Percentiles rank a stretch among this genome's conserved stretches.
These are phyloP conservation scores for Syndactyla subalaris DNA, from an alignment of 2,797 vertebrate species.

Conservation along the genomic window DNA sequence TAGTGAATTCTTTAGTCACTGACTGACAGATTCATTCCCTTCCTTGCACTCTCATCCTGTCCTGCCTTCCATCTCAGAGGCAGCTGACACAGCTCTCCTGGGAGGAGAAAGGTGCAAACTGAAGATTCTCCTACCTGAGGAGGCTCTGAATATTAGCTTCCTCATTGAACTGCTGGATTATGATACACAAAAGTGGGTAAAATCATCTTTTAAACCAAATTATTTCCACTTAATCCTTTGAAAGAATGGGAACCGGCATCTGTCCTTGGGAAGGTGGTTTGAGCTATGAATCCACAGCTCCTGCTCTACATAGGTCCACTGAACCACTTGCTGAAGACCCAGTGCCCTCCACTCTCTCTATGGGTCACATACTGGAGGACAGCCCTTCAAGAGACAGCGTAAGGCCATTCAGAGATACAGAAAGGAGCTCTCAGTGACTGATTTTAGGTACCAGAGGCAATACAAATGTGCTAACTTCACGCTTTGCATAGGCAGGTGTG, in stretches of 20 bases:
- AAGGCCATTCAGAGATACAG: not conserved
- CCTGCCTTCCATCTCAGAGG: not conserved
- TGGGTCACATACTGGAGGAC: not conserved
- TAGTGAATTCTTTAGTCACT: not conserved
- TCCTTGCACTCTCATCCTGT: not conserved
- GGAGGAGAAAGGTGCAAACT: not conserved
- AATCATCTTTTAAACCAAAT: not conserved
- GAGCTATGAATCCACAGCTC: not conserved
- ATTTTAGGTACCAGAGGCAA: not conserved
- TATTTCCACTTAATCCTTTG: not conserved
- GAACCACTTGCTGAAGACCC: not conserved
- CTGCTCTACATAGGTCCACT: not conserved
- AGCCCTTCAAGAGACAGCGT: not conserved
- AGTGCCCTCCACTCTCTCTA: not conserved
- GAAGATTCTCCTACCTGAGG: not conserved
- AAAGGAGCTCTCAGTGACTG: not conserved
- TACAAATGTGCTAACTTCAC: not conserved
- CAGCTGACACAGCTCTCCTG: not conserved
- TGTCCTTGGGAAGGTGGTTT: not conserved
- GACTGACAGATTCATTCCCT: not conserved
- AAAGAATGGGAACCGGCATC: not conserved
- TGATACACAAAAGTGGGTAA: not conserved
- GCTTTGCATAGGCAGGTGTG: not conserved
- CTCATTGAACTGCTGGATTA: not conserved
- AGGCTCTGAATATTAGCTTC: not conserved